Evolutionary conservation across 2,888 invertebrate species (phyloP).

Genomic region (Torymus texanus): DNA sequence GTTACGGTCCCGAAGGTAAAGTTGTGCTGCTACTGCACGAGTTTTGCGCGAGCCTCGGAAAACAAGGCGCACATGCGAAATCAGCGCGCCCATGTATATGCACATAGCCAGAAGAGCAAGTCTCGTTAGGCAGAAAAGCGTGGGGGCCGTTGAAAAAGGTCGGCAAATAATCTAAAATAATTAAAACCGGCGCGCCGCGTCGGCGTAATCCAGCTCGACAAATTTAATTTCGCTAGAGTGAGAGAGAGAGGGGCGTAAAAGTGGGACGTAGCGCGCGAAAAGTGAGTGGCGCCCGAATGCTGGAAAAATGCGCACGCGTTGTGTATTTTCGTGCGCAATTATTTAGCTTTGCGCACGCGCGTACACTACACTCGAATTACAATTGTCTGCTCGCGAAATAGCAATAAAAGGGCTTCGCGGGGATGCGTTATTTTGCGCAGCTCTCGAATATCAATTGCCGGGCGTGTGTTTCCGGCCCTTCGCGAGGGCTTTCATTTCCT

Average conservation of each 20-base stretch:
- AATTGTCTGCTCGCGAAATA: constrained; percentile 55
- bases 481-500: no score
- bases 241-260: constrained; percentile 4
- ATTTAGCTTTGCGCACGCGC: constrained; percentile 38
- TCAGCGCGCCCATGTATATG: constrained; percentile 12
- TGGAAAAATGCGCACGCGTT: constrained; percentile 23
- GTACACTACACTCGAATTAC: constrained; percentile 44
- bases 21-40: neutral
- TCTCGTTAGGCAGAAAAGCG: constrained; percentile 30
- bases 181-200: constrained; percentile 61
- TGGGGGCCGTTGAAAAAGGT: constrained; percentile 39
- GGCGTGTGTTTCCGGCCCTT: no score
- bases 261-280: neutral
- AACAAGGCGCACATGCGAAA: constrained; percentile 21
- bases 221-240: constrained; percentile 66
- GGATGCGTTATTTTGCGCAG: neutral
- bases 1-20: constrained; percentile 18
- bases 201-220: constrained; percentile 64
- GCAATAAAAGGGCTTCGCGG: constrained; percentile 1
- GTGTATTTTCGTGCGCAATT: constrained; percentile 37
- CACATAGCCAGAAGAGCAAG: constrained; percentile 3
- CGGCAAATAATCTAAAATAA: constrained; percentile 68
- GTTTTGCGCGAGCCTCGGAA: neutral
- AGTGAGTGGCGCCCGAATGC: neutral
- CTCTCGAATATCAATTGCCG: no score